These are phyloP conservation scores for Leptopilina syphax DNA, from an alignment of 2,888 invertebrate genomes.

Conservation along the genomic window DNA sequence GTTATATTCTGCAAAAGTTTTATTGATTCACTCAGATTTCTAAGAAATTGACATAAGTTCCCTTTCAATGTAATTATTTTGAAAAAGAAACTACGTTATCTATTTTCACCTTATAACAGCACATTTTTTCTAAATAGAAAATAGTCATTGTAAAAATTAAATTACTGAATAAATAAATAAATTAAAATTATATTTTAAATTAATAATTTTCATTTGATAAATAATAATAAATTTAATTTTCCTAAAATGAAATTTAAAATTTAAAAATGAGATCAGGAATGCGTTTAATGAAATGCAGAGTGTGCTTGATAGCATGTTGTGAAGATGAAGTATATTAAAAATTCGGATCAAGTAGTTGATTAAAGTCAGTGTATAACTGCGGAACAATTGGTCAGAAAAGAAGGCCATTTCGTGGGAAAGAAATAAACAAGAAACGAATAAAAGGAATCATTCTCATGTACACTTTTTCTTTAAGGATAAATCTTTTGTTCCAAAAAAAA, in stretches of 20 bases:
- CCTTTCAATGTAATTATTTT: neutral
- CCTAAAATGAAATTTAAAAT: too few relatives aligned
- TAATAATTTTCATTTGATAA: too few relatives aligned
- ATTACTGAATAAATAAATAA: too few relatives aligned
- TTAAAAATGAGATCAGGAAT: neutral
- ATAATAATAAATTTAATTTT: too few relatives aligned
- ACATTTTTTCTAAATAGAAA: too few relatives aligned
- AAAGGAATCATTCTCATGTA: neutral
- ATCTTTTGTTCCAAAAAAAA: neutral
- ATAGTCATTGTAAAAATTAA: too few relatives aligned
- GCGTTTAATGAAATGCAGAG: neutral
- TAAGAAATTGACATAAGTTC: neutral
- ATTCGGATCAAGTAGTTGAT: constrained; percentile 24
- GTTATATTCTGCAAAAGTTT: constrained; percentile 1
- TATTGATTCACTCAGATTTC: neutral
- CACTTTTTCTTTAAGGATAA: neutral
- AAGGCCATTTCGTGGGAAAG: constrained; percentile 28
- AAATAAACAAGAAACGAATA: constrained; percentile 25
- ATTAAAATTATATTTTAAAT: too few relatives aligned
- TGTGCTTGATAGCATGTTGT: constrained; percentile 4
- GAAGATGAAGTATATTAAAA: constrained; percentile 7
- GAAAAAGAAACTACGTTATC: neutral
- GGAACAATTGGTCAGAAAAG: constrained; percentile 30
- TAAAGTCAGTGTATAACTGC: neutral
- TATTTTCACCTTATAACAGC: neutral